phyloP scores from a whole-genome alignment of 1,140 invertebrate genomes.

The Pseudomyrmex flavicornis region DNA sequence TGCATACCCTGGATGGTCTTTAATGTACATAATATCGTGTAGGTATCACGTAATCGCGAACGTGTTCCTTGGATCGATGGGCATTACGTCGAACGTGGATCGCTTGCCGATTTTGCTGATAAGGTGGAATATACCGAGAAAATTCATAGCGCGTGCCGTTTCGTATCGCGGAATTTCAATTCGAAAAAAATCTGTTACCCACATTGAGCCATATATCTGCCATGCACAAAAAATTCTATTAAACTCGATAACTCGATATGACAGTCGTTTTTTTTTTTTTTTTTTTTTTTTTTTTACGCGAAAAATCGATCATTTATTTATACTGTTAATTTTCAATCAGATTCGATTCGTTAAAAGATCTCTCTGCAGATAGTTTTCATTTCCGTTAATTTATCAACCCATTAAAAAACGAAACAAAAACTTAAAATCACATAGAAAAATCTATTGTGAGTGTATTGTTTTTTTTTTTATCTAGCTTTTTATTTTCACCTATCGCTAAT shows the following conservation, averaged over 20 bases:
- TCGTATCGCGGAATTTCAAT: constrained; percentile 50
- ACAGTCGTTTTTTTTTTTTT: neutral
- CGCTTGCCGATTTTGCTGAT: constrained; percentile 51
- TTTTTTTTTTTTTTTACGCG: no score
- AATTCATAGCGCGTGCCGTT: constrained; percentile 46
- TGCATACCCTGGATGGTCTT: neutral
- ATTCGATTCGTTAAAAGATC: no score
- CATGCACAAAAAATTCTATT: constrained; percentile 25
- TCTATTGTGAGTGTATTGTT: no score
- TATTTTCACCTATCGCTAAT: neutral
- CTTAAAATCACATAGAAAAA: no score
- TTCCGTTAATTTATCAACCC: no score
- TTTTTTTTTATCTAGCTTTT: neutral
- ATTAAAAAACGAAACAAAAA: no score
- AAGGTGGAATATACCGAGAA: constrained; percentile 28
- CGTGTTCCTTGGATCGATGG: constrained; percentile 44
- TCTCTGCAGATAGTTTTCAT: no score
- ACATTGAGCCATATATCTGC: constrained; percentile 25
- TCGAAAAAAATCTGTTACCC: constrained; percentile 32
- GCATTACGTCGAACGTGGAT: constrained; percentile 49
- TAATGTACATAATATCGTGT: constrained; percentile 48
- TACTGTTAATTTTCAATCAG: neutral
- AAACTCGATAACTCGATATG: neutral
- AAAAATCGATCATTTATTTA: neutral
- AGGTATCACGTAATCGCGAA: constrained; percentile 49